Evolutionary conservation across 2,888 invertebrate genomes (phyloP).

Genomic region (Eupeodes latifasciatus): DNA sequence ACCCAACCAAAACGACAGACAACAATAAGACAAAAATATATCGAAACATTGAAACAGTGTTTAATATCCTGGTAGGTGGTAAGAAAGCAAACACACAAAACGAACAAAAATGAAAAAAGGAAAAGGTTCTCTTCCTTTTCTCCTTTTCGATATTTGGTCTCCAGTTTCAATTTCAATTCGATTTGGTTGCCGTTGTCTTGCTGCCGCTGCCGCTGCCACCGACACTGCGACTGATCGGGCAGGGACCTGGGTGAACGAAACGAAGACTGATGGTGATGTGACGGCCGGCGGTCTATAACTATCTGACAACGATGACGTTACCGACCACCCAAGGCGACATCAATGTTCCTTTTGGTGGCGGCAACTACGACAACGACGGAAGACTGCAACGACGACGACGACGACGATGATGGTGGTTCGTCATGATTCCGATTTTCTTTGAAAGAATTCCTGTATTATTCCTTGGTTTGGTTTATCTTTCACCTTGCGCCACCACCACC

Average conservation of each 20-base stretch:
- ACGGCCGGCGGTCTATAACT: slow-evolving; percentile 54
- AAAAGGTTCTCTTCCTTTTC: slow-evolving; percentile 36
- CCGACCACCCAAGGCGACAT: slow-evolving; percentile 68
- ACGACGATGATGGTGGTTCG: slow-evolving; percentile 51
- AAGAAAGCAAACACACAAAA: slow-evolving; percentile 24
- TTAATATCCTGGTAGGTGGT: slow-evolving; percentile 73
- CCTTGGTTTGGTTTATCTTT: background rate
- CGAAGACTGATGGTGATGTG: slow-evolving; percentile 30
- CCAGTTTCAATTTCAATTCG: slow-evolving; percentile 63
- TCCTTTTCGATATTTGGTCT: slow-evolving; percentile 43
- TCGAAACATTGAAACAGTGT: slow-evolving; percentile 63
- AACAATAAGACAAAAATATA: slow-evolving; percentile 68
- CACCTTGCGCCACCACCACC: background rate
- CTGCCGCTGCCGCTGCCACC: slow-evolving; percentile 1
- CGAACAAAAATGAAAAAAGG: background rate
- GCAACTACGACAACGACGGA: background rate
- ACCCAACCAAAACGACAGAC: slow-evolving; percentile 55
- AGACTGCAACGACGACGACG: background rate
- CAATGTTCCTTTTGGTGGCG: slow-evolving; percentile 20
- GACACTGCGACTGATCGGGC: background rate
- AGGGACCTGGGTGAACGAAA: slow-evolving; percentile 45
- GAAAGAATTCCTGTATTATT: slow-evolving; percentile 36
- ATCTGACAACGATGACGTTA: slow-evolving; percentile 59
- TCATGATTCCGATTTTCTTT: slow-evolving; percentile 64
- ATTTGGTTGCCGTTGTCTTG: slow-evolving; percentile 59